These are phyloP conservation scores for Smithornis capensis DNA, from an alignment of 2,113 vertebrate species.

Conservation along the genomic window DNA sequence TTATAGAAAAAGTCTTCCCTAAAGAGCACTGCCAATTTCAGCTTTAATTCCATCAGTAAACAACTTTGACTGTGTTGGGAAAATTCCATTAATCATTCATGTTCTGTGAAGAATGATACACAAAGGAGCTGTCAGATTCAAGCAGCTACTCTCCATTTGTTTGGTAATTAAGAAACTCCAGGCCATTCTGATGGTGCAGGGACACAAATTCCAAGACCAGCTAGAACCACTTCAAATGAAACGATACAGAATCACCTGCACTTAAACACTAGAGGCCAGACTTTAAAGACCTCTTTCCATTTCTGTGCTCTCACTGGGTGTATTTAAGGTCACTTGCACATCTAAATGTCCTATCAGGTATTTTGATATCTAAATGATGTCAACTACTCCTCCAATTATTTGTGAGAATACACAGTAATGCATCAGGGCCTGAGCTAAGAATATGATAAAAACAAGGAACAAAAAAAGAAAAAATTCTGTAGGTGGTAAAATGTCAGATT, in stretches of 20 bases:
- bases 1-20: constrained; percentile 74
- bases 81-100: constrained; percentile 85
- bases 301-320: background rate
- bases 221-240: constrained; percentile 51
- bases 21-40: constrained; percentile 77
- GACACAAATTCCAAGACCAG: constrained; percentile 60
- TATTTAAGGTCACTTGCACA: constrained; percentile 12
- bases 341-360: background rate
- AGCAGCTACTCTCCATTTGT: constrained; percentile 75
- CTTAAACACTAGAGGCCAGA: background rate
- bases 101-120: constrained; percentile 76
- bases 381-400: background rate
- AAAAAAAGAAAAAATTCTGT: background rate
- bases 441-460: background rate
- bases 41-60: constrained; percentile 80
- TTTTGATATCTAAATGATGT: background rate
- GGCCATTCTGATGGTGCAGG: constrained; percentile 55
- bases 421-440: background rate
- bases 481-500: background rate
- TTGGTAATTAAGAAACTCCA: constrained; percentile 79
- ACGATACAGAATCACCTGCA: constrained; percentile 3
- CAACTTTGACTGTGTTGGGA: constrained; percentile 77
- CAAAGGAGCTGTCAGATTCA: constrained; percentile 77
- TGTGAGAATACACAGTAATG: background rate
- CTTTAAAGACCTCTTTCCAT: background rate